These are phyloP conservation scores for Linurgus olivaceus DNA, from an alignment of 2,797 vertebrate species.

Conservation along the genomic window DNA sequence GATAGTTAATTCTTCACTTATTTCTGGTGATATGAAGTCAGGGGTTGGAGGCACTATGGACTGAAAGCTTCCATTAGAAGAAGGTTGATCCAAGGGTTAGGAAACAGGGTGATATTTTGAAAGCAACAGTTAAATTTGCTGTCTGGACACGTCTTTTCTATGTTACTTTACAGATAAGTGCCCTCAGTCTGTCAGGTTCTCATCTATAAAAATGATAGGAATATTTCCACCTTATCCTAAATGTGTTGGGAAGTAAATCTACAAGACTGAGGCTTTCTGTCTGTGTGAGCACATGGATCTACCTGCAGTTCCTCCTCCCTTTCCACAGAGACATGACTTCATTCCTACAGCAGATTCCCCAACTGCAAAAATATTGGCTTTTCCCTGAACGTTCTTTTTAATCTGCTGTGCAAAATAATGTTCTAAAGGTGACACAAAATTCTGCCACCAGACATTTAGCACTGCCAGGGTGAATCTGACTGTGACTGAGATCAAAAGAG, in stretches of 20 bases:
- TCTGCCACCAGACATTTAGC: neutral
- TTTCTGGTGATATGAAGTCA: neutral
- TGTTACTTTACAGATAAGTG: neutral
- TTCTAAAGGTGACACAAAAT: neutral
- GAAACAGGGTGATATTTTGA: neutral
- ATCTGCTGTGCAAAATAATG: neutral
- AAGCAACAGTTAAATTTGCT: neutral
- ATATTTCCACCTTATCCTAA: conserved; percentile 7
- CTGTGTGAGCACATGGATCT: neutral
- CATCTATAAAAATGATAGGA: conserved; percentile 21
- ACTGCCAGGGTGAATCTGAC: neutral
- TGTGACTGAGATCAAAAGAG: neutral
- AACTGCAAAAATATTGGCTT: neutral
- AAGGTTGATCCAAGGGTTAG: neutral
- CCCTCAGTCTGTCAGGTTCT: neutral
- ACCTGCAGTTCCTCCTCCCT: neutral
- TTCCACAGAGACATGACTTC: neutral
- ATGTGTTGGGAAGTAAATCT: conserved; percentile 11
- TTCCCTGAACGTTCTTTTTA: neutral
- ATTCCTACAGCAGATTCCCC: neutral
- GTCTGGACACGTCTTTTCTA: neutral
- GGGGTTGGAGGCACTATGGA: neutral
- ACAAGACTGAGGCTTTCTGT: conserved; percentile 5
- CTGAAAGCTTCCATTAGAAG: neutral
- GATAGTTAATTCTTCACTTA: neutral